Base-by-base conservation (phyloP, 2,888 invertebrate genomes). In the Drosophila fungiperda region DNA sequence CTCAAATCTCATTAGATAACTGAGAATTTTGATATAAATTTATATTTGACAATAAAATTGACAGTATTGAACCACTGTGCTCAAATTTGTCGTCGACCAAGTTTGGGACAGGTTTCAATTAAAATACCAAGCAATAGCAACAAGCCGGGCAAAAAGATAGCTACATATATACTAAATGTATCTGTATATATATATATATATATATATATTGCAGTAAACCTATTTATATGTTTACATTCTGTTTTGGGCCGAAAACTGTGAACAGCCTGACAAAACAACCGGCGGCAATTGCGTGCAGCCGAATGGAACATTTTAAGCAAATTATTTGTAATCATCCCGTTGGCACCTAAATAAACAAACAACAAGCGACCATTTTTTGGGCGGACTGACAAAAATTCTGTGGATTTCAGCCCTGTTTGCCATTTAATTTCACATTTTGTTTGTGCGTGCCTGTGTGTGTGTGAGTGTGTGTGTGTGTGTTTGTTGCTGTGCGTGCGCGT, bases 301-400 rank as follows among this genome's bases (percentile, higher is more conserved):
- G 62, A 52, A 64, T 76, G 76, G 52, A 82, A 82, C 71, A 80
- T 85, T 83, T 83, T 64, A 68, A 66, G 74, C 62, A 76, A 85
- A 79, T 73, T 81, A 78, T 86, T 89, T 87, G 83, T 76, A 87
- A 85, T 83, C 87, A 81, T 83, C 68, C 66, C 73, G 76, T 71
- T 79, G 82, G 64, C 89, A 83, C 82, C 84, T 79, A 78, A 88
- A 73, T 68, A 67, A 86, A 88, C 83, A 82, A 79, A 69, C 67
- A 68, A 60, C 32, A 67, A 59, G 53, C 60, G 50, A 42, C 60
- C 62, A 70, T 76, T 83, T 78, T 68, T 64, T 63, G 29, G 65
- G 60, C 33, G 52, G 58, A 52, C 58, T 52, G 36, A 52, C 68
- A n/a, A 32, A 38, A 64, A 45, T 60, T 48, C 40, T 29, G 42